These are phyloP conservation scores for Drosophila dives DNA, from an alignment of 2,888 invertebrate genomes.

Conservation along the genomic window DNA sequence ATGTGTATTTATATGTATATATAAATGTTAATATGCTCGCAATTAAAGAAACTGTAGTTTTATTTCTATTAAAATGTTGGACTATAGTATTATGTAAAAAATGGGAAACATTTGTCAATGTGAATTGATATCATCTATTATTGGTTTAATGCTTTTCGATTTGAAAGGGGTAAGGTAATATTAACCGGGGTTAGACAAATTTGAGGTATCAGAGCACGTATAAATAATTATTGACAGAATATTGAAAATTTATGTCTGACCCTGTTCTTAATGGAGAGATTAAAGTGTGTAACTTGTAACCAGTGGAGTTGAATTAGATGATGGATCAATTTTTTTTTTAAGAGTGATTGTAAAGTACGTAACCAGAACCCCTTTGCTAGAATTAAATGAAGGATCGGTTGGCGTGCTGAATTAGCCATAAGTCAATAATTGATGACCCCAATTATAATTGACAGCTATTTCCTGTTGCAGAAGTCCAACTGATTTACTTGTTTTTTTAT, in stretches of 20 bases:
- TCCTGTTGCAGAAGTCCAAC: not conserved
- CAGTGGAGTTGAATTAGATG: not conserved
- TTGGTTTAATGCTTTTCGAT: not conserved
- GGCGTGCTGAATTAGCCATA: not conserved
- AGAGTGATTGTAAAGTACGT: not conserved
- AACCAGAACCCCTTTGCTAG: not conserved
- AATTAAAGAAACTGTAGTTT: no score
- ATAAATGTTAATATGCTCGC: no score
- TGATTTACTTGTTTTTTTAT: fast-evolving
- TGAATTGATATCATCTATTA: not conserved
- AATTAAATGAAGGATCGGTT: not conserved
- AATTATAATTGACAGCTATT: not conserved
- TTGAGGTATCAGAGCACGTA: not conserved
- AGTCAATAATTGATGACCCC: not conserved
- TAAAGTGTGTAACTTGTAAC: not conserved
- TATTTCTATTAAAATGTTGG: not conserved
- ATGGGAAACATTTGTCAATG: not conserved
- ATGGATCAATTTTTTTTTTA: not conserved
- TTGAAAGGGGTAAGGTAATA: not conserved
- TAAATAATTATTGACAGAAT: not conserved
- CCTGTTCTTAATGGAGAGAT: not conserved
- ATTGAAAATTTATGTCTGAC: not conserved
- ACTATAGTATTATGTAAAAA: not conserved
- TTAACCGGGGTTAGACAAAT: not conserved
- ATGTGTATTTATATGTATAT: no score